Base-by-base conservation (phyloP, 2,113 vertebrate species). In the Ctenomys sociabilis region DNA sequence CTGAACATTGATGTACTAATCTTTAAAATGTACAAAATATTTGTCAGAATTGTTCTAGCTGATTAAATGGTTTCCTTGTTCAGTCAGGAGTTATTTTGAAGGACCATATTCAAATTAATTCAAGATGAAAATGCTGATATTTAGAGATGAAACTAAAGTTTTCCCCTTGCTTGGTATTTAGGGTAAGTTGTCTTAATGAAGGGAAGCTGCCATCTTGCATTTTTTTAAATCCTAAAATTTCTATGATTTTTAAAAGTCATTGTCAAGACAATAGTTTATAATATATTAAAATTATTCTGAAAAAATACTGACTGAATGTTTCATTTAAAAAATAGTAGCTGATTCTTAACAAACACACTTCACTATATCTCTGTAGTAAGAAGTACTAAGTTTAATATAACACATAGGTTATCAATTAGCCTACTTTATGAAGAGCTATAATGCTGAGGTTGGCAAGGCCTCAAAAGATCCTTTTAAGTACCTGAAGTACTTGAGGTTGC, bases 381-480 rank as follows among this genome's bases (percentile, higher is more conserved):
- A 83, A 35, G 12, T 88, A 84, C 7, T 87, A 83, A 64, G 11
- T 80, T 93, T 59, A 88, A 52, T 54, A n/a, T 32, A 85, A 49
- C 37, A 83, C 54, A 70, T 32, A 88, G 30, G 28, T 61, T 96
- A 84, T 84, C 35, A 84, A 0, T 95, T 96, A 90, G 28, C 8
- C 12, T 78, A 2, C 28, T 93, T 90, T 92, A 43, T 91, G 93
- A 95, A 95, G 37, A 96, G 35, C 30, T 87, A 3, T 61, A 83
- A 75, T 61, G 61, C 12, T 93, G 75, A 95, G 78, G 82, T 94
- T 96, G 95, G 72, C 92, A 95, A 96, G 82, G 95, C 49, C 61
- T 78, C 92, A 66, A 45, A 78, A 45, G 95, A 84, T 28, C 5
- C 35, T 66, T 85, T 93, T 93, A 32, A 40, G 26, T 40, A 70